Evolutionary conservation across 53 echinoderm and acorn worm species (phyloP).

Genomic region (Mesocentrotus franciscanus): DNA sequence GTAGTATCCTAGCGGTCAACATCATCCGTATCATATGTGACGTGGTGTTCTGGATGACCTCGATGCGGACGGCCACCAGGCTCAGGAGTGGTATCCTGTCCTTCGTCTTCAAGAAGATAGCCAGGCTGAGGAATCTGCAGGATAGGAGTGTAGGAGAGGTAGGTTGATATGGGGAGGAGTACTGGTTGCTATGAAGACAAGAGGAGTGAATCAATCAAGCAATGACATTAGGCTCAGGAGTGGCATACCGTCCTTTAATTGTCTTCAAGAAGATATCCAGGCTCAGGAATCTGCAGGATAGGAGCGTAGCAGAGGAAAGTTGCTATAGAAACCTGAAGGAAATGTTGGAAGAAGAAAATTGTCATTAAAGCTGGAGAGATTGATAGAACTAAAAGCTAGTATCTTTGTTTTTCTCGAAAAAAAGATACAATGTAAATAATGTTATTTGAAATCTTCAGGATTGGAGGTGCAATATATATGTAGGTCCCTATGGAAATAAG

Average conservation of each 20-base stretch:
- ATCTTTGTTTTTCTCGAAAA: too few species aligned
- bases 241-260: constrained; percentile 76
- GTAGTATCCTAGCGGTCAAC: constrained; percentile 74
- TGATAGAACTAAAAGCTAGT: too few species aligned
- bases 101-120: constrained; percentile 88
- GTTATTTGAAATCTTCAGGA: too few species aligned
- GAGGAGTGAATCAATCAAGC: too few species aligned
- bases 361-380: too few species aligned
- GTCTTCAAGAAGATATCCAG: constrained; percentile 90
- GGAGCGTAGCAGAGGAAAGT: constrained; percentile 91
- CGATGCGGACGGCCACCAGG: constrained; percentile 84
- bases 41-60: constrained; percentile 80
- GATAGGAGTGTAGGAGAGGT: constrained; percentile 97
- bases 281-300: constrained; percentile 89
- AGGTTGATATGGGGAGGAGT: background rate
- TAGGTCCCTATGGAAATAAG: too few species aligned
- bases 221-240: constrained; percentile 83
- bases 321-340: background rate
- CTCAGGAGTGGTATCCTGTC: constrained; percentile 85
- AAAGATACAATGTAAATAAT: too few species aligned
- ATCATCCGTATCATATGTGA: constrained; percentile 75
- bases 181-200: too few species aligned
- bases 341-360: too few species aligned
- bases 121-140: constrained; percentile 82
- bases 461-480: too few species aligned